Conservation (phyloP, 2,797 vertebrate species). For the Sebastes baramenuke region DNA sequence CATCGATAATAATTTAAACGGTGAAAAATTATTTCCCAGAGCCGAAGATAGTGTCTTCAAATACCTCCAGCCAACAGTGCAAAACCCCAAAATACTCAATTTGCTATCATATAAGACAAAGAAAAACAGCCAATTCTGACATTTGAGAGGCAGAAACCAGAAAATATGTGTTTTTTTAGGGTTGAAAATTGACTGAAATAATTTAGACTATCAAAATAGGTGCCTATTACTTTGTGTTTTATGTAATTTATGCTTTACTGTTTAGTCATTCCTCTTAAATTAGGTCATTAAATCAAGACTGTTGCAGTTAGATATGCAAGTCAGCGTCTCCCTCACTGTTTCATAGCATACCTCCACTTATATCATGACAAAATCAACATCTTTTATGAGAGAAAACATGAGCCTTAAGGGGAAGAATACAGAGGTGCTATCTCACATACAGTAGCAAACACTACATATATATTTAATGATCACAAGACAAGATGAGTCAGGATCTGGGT, state of each 20-base stretch:
- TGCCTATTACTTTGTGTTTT: not conserved
- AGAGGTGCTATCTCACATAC: not conserved
- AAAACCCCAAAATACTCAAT: not conserved
- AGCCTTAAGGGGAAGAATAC: not conserved
- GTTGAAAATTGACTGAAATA: not conserved
- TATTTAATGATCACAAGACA: not conserved
- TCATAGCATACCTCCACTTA: not conserved
- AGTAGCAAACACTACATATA: too few species aligned
- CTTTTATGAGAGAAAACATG: not conserved
- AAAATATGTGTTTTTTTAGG: fast-evolving
- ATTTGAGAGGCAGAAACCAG: not conserved
- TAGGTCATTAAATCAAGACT: not conserved
- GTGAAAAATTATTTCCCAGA: not conserved
- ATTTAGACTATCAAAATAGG: not conserved
- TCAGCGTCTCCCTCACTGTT: not conserved
- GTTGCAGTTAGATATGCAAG: not conserved
- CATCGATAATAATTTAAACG: not conserved
- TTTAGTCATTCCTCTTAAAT: too few species aligned
- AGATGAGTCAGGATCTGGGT: not conserved
- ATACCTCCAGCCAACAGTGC: not conserved
- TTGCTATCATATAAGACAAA: not conserved
- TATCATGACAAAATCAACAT: not conserved
- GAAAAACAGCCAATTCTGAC: not conserved
- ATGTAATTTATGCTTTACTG: too few species aligned
- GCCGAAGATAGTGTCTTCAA: not conserved